Conservation (phyloP, 2,888 invertebrate species). For the Dione juno region DNA sequence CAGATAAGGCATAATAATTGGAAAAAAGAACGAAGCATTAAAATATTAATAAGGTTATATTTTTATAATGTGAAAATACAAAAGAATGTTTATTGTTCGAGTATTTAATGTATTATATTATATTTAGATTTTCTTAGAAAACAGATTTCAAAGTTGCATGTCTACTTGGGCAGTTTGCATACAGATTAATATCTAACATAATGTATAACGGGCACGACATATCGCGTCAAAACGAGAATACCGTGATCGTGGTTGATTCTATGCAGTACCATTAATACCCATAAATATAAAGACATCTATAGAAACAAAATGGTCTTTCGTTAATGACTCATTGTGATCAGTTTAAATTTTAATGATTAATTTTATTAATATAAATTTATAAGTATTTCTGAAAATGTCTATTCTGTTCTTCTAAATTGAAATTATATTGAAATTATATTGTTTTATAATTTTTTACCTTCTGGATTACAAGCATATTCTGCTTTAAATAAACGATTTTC, state of each 20-base stretch:
- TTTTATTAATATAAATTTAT: background rate
- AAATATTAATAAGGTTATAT: background rate
- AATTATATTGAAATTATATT: no score
- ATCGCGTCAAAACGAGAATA: slow-evolving; percentile 43
- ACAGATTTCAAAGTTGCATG: slow-evolving; percentile 16
- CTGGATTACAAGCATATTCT: no score
- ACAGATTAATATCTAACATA: slow-evolving; percentile 56
- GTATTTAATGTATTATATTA: no score
- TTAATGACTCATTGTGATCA: slow-evolving; percentile 9
- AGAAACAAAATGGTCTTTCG: slow-evolving; percentile 8
- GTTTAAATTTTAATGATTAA: background rate
- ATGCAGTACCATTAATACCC: slow-evolving; percentile 8
- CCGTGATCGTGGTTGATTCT: slow-evolving; percentile 17
- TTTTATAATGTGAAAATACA: no score
- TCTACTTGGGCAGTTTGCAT: slow-evolving; percentile 50
- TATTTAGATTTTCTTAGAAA: background rate
- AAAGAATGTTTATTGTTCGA: no score
- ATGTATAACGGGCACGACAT: slow-evolving; percentile 39
- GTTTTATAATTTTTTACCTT: no score
- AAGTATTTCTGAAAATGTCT: background rate
- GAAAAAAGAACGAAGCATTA: background rate
- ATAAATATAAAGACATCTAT: slow-evolving; percentile 29
- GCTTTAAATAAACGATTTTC: no score
- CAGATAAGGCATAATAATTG: background rate
- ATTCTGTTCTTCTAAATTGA: no score